These are phyloP conservation scores for Acinonyx jubatus DNA, from an alignment of 2,113 vertebrate species.

Conservation along the genomic window DNA sequence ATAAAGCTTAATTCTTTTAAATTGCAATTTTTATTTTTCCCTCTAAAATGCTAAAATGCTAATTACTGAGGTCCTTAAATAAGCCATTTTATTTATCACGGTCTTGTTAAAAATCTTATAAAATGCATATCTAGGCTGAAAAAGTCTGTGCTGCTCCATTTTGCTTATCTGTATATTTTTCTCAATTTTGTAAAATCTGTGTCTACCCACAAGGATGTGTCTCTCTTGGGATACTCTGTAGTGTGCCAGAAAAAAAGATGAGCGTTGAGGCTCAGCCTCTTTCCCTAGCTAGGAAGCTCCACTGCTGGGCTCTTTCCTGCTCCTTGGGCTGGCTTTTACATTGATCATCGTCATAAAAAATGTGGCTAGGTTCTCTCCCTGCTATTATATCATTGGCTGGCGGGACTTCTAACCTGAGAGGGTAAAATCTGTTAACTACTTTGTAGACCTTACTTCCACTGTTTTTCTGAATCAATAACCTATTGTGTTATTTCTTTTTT, in stretches of 20 bases:
- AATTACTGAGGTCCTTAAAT: background rate
- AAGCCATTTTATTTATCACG: background rate
- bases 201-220: background rate
- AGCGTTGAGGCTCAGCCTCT: no score
- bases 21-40: background rate
- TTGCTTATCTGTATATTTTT: background rate
- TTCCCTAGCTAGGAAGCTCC: background rate
- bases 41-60: background rate
- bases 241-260: background rate
- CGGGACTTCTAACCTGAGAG: background rate
- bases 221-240: background rate
- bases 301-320: background rate
- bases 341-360: rapidly evolving
- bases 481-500: background rate
- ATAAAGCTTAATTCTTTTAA: background rate
- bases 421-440: background rate
- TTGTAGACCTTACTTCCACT: background rate
- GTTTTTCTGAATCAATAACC: background rate
- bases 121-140: background rate
- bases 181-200: background rate
- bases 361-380: background rate
- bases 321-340: background rate
- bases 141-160: background rate
- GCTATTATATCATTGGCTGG: background rate
- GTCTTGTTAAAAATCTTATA: background rate